Conservation (phyloP, 2,113 vertebrate genomes). For the Procavia capensis region DNA sequence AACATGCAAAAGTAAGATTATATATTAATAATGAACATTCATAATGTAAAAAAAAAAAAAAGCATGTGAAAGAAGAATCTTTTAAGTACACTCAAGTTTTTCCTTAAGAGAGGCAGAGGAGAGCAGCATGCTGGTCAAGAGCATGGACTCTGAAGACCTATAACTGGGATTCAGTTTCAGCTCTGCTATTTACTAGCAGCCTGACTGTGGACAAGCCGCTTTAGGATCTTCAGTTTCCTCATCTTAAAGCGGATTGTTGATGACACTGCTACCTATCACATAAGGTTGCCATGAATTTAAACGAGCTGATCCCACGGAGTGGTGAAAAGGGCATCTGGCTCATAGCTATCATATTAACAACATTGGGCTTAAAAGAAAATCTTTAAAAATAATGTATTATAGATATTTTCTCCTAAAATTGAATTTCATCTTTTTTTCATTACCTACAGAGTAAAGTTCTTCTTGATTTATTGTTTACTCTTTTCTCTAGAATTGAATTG, state of each 20-base stretch:
- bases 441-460: neutral
- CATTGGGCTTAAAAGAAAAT: neutral
- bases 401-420: neutral
- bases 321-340: neutral
- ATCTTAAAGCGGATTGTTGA: neutral
- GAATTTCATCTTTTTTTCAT: neutral
- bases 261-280: neutral
- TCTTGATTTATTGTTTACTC: neutral
- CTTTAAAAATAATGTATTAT: neutral
- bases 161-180: neutral
- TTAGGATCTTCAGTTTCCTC: neutral
- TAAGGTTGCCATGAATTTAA: neutral
- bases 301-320: neutral
- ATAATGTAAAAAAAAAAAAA: constrained; percentile 7
- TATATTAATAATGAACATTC: neutral
- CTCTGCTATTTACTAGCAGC: neutral
- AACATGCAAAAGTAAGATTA: neutral
- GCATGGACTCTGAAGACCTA: neutral
- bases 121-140: neutral
- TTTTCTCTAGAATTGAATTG: neutral
- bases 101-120: neutral
- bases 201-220: neutral
- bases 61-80: neutral
- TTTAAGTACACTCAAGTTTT: neutral
- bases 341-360: neutral